Evolutionary conservation across 30 jellyfish, hydroid and myxozoan genomes (phyloP), one percentile per base, ranked within the genome.

Genomic region (Chrysaora quinquecirrha): DNA sequence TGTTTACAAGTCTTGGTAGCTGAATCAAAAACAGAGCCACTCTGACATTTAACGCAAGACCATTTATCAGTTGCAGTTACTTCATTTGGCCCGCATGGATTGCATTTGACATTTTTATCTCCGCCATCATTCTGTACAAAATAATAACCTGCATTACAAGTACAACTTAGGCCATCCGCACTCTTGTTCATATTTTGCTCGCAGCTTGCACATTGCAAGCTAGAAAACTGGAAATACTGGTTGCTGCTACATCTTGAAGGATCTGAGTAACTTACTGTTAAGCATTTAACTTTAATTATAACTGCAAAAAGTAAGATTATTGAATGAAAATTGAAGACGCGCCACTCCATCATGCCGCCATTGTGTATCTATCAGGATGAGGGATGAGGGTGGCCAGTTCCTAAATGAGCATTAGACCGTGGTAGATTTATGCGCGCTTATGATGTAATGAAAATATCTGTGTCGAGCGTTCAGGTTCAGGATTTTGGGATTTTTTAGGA

Each of bases 191-290:
- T 82, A 50, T 86, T 73, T 22, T 34, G 85, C 6, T 91, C 96
- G 83, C 98, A 93, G 63, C 56, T 78, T 63, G 70, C 48, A 84
- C 98, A 93, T 20, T 73, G 82, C 47, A 93, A 73, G 74, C 97
- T 86, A 12, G 98, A 83, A 48, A 72, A 86, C 65, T 80, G 98
- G 87, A 80, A 93, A 68, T 62, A 93, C 64, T 93, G 96, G 1
- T 38, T 58, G 4, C 19, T 32, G 24, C 76, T 47, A 71, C 98
- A 93, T 23, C 74, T 76, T 31, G 96, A 73, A 11, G 98, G 95
- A 32, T 82, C 90, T 24, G 84, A 52, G 48, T 72, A 84, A 18
- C 88, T 86, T 22, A 82, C 25, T 22, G 90, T 46, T 31, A 69
- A 24, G 33, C 83, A 68, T 30, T 46, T 21, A 19, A 80, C 25